Evolutionary conservation across 2,888 invertebrate species (phyloP).

Genomic region (Campoletis raptor): DNA sequence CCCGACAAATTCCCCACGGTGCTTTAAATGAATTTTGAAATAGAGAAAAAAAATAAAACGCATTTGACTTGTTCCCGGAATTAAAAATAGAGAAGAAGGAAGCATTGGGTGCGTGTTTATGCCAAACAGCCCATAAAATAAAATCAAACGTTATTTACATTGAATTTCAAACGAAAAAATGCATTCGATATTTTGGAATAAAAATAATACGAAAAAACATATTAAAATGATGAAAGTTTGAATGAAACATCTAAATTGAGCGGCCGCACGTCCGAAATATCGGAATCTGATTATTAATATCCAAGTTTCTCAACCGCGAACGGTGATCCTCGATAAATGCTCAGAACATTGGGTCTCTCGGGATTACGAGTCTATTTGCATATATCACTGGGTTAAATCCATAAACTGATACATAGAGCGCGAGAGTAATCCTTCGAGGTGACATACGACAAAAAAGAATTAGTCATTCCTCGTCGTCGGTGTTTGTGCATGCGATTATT

Average conservation of each 20-base stretch:
- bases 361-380: constrained; percentile 27
- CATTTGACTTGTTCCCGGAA: constrained; percentile 29
- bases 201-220: constrained; percentile 11
- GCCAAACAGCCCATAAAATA: constrained; percentile 51
- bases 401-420: constrained; percentile 37
- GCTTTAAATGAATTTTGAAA: constrained; percentile 26
- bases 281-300: constrained; percentile 57
- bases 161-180: constrained; percentile 3
- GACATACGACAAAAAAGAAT: constrained; percentile 17
- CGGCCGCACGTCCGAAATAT: constrained; percentile 11
- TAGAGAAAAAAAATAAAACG: background rate
- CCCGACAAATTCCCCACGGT: constrained; percentile 51
- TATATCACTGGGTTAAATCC: constrained; percentile 45
- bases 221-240: constrained; percentile 23
- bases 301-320: constrained; percentile 11
- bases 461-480: constrained; percentile 44
- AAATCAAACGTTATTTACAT: constrained; percentile 32
- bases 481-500: constrained; percentile 29
- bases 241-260: constrained; percentile 44
- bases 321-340: constrained; percentile 28
- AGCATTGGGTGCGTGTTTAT: constrained; percentile 33
- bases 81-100: constrained; percentile 34
- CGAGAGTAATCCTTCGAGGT: constrained; percentile 6
- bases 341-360: background rate
- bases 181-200: constrained; percentile 7